Conservation (phyloP, 2,888 invertebrate genomes). For the Megastigmus dorsalis region DNA sequence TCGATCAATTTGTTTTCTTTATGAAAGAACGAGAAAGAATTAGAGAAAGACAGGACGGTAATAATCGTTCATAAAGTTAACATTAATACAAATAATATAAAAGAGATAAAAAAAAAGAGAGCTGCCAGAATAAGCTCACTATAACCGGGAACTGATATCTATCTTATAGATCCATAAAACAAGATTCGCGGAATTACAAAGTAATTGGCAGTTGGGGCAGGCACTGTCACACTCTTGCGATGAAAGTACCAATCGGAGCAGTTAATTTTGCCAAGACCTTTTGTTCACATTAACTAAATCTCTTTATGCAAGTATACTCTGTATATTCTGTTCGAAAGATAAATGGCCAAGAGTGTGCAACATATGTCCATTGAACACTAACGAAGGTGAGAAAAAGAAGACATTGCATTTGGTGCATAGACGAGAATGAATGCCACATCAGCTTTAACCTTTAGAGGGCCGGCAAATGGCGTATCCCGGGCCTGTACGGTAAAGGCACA, state of each 20-base stretch:
- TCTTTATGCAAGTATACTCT: too few species aligned
- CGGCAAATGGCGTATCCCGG: too few species aligned
- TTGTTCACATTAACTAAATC: too few species aligned
- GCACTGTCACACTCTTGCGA: slow-evolving; percentile 1
- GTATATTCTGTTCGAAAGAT: too few species aligned
- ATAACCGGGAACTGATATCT: neutral
- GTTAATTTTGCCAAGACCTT: neutral
- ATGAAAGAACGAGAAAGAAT: neutral
- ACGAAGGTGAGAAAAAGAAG: too few species aligned
- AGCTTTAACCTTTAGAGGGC: too few species aligned
- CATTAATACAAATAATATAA: neutral
- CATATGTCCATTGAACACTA: too few species aligned
- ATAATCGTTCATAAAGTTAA: neutral
- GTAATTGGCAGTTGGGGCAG: slow-evolving; percentile 21
- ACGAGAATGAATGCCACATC: too few species aligned
- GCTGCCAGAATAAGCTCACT: neutral
- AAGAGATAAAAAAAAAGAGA: neutral
- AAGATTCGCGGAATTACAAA: neutral
- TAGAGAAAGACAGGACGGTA: slow-evolving; percentile 2
- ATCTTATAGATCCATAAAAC: neutral
- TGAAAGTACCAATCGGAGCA: neutral
- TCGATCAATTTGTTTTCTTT: neutral
- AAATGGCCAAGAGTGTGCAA: too few species aligned
- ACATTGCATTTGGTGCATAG: too few species aligned
- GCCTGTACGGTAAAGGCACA: too few species aligned